phyloP scores from a whole-genome alignment of 2,888 invertebrate genomes.

The Hololepta plana region DNA sequence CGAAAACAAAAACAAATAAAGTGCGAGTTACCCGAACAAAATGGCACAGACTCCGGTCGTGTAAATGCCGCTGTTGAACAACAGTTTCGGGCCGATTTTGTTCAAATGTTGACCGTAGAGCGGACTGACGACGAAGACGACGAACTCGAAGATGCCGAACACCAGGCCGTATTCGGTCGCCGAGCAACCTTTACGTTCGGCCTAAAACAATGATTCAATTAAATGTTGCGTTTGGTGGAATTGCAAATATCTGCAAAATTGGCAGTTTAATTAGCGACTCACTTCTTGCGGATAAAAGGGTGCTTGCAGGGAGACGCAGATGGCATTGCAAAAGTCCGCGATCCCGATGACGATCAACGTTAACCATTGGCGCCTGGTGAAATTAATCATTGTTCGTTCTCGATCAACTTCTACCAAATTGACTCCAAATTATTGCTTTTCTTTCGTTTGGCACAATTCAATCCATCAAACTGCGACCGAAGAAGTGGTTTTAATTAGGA shows the following conservation, averaged over 20 bases:
- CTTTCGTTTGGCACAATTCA: too few species aligned
- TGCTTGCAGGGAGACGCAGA: slow-evolving; percentile 69
- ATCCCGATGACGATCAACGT: slow-evolving; percentile 62
- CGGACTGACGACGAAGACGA: slow-evolving; percentile 67
- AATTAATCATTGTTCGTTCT: slow-evolving; percentile 34
- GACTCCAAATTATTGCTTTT: too few species aligned
- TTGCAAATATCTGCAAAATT: neutral
- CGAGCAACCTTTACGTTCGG: slow-evolving; percentile 61
- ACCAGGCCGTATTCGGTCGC: slow-evolving; percentile 74
- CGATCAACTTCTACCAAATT: neutral
- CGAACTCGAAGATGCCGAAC: slow-evolving; percentile 71
- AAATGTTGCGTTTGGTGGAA: neutral
- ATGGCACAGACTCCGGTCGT: slow-evolving; percentile 71
- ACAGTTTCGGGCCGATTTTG: slow-evolving; percentile 56
- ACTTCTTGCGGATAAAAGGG: slow-evolving; percentile 77
- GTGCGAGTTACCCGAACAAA: slow-evolving; percentile 46
- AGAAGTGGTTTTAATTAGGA: too few species aligned
- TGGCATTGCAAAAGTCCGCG: slow-evolving; percentile 69
- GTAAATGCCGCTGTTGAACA: slow-evolving; percentile 69
- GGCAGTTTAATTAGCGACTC: slow-evolving; percentile 17
- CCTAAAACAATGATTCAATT: slow-evolving; percentile 33
- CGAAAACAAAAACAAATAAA: neutral
- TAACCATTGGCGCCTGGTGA: slow-evolving; percentile 57
- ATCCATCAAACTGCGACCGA: too few species aligned
- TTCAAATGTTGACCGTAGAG: slow-evolving; percentile 66